Percentiles rank a stretch among this genome's conserved stretches.
phyloP scores from a whole-genome alignment of 2,888 invertebrate genomes.

The Noctuana brunneofusca region DNA sequence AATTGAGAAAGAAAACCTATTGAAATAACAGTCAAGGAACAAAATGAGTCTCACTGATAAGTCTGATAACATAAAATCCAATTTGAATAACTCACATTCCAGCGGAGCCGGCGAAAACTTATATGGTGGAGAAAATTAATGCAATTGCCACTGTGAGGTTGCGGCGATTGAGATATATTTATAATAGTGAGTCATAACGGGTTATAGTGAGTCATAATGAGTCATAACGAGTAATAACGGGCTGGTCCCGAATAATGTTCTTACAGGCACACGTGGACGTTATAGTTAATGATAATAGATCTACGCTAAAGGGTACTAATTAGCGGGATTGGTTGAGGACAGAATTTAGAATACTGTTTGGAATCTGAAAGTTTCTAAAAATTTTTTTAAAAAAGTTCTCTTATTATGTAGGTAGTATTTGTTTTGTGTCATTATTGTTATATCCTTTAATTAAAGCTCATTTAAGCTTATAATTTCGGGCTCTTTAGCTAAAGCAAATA shows the following conservation, averaged over 20 bases:
- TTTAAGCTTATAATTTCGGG: too few relatives aligned
- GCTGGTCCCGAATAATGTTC: conserved; percentile 17
- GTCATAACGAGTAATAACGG: conserved; percentile 17
- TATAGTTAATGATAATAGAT: too few relatives aligned
- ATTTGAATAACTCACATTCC: conserved; percentile 14
- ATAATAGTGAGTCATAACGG: conserved; percentile 11
- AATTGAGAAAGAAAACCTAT: too few relatives aligned
- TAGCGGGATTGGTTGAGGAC: conserved; percentile 23
- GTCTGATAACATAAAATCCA: not conserved
- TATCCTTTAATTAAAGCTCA: too few relatives aligned
- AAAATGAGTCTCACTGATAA: not conserved
- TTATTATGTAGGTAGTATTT: too few relatives aligned
- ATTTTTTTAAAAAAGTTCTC: too few relatives aligned
- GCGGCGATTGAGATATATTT: conserved; percentile 21
- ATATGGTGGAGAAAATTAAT: conserved; percentile 16
- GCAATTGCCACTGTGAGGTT: conserved; percentile 14
- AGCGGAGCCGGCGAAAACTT: conserved; percentile 2
- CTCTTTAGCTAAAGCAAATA: too few relatives aligned
- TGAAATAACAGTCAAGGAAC: not conserved
- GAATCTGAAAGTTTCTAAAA: too few relatives aligned
- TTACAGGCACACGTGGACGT: too few relatives aligned
- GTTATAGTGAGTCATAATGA: conserved; percentile 13
- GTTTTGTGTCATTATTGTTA: too few relatives aligned
- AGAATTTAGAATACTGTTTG: too few relatives aligned
- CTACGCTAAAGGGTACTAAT: not conserved